A percentile compares a stretch with the other conserved stretches of the same genome.
These are phyloP conservation scores for Ascaphus truei DNA, from an alignment of 2,113 vertebrate genomes.

Conservation along the genomic window DNA sequence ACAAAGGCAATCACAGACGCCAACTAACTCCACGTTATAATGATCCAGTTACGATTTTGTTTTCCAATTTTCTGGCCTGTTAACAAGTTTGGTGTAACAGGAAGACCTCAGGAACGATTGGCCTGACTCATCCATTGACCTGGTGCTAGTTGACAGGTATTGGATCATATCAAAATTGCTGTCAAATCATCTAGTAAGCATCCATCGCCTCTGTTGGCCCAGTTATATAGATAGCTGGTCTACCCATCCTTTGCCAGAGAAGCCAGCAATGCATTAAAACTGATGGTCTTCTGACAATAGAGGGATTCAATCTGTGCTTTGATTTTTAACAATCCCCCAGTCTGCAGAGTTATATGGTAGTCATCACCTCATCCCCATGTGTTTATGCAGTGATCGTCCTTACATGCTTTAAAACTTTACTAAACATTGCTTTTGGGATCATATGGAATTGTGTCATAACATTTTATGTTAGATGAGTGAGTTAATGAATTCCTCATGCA, in stretches of 20 bases:
- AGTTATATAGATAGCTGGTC: background rate
- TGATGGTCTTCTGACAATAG: background rate
- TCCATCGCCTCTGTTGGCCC: background rate
- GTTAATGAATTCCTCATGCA: background rate
- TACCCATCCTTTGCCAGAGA: background rate
- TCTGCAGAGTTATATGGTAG: no score
- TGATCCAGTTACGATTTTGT: background rate
- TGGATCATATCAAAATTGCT: slow-evolving; percentile 23
- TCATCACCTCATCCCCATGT: no score
- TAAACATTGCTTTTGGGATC: no score
- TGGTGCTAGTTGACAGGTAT: slow-evolving; percentile 6
- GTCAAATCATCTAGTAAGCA: background rate
- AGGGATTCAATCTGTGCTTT: background rate
- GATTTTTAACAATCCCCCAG: no score
- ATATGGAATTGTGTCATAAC: background rate
- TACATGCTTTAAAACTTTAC: no score
- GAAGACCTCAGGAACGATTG: slow-evolving; percentile 13
- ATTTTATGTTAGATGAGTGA: background rate
- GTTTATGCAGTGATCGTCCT: no score
- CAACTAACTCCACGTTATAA: no score
- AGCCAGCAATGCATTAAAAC: background rate
- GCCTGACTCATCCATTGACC: slow-evolving; percentile 10
- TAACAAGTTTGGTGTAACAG: slow-evolving; percentile 23
- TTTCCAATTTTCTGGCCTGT: slow-evolving; percentile 1
- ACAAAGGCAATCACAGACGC: no score